A percentile compares a stretch with the other conserved stretches of the same genome.
phyloP scores from a whole-genome alignment of 2,888 invertebrate genomes.

The Nephrotoma appendiculata region DNA sequence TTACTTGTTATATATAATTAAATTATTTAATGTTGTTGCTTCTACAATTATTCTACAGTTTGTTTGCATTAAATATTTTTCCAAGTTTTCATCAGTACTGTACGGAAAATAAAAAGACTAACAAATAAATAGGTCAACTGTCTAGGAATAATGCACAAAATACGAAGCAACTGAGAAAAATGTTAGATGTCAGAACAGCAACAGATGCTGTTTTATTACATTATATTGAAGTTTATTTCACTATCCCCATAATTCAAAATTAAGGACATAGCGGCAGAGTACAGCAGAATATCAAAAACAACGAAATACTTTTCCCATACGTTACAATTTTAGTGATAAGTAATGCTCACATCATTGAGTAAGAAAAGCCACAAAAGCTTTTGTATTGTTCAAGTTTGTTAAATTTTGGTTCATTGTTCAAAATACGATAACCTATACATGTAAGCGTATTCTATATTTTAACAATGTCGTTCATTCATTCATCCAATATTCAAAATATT shows the following conservation, averaged over 20 bases:
- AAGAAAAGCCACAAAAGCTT: background rate
- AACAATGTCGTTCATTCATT: background rate
- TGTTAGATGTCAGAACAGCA: background rate
- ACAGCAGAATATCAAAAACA: too few species aligned
- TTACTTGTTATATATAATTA: background rate
- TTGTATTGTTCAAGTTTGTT: background rate
- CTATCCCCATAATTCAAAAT: background rate
- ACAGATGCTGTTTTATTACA: background rate
- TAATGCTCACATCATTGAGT: background rate
- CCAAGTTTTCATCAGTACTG: background rate
- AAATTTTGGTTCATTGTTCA: background rate
- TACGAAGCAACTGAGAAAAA: background rate
- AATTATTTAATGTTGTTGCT: background rate
- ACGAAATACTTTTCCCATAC: background rate
- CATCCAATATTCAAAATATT: background rate
- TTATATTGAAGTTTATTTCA: background rate
- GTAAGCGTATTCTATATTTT: background rate
- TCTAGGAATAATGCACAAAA: background rate
- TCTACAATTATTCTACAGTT: background rate
- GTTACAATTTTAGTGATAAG: background rate
- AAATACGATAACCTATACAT: background rate
- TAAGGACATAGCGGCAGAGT: too few species aligned
- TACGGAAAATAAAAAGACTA: background rate
- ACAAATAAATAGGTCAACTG: background rate
- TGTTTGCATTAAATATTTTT: background rate